These are phyloP conservation scores for Coptodon rendalli DNA, from an alignment of 2,113 vertebrate species.

Conservation along the genomic window DNA sequence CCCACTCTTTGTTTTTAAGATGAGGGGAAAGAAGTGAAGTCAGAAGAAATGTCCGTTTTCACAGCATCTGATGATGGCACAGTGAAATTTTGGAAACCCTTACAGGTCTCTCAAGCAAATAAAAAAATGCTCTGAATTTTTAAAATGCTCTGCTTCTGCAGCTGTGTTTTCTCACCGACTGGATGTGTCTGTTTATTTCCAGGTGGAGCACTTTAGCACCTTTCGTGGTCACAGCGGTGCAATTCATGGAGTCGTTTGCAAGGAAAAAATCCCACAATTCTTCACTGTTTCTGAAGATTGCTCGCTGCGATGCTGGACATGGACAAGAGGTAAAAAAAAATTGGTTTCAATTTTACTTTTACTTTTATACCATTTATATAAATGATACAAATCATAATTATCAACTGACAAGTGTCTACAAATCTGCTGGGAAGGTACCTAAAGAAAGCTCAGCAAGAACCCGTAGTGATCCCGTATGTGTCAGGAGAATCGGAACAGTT, in stretches of 20 bases:
- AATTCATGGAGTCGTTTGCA: conserved; percentile 31
- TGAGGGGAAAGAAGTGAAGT: neutral
- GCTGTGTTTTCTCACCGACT: neutral
- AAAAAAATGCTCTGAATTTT: neutral
- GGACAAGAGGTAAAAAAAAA: conserved; percentile 38
- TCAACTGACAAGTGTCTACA: too few relatives aligned
- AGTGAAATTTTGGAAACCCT: conserved; percentile 69
- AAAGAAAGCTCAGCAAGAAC: too few relatives aligned
- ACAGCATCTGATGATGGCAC: conserved; percentile 71
- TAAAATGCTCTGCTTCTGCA: neutral
- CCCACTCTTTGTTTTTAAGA: conserved; percentile 15
- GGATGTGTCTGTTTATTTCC: neutral
- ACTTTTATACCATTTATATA: too few relatives aligned
- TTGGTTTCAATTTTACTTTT: too few relatives aligned
- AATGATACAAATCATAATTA: too few relatives aligned
- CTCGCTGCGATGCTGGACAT: conserved; percentile 62
- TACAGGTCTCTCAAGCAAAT: conserved; percentile 52
- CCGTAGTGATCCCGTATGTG: too few relatives aligned
- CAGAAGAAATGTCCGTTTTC: conserved; percentile 53
- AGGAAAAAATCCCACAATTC: conserved; percentile 33
- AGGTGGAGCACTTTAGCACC: conserved; percentile 69
- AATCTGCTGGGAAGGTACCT: too few relatives aligned
- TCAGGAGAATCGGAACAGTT: too few relatives aligned
- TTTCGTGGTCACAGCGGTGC: conserved; percentile 65
- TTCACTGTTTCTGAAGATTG: conserved; percentile 69